Base-by-base conservation (phyloP, 2,113 vertebrate species). In the Oenanthe oenanthe region DNA sequence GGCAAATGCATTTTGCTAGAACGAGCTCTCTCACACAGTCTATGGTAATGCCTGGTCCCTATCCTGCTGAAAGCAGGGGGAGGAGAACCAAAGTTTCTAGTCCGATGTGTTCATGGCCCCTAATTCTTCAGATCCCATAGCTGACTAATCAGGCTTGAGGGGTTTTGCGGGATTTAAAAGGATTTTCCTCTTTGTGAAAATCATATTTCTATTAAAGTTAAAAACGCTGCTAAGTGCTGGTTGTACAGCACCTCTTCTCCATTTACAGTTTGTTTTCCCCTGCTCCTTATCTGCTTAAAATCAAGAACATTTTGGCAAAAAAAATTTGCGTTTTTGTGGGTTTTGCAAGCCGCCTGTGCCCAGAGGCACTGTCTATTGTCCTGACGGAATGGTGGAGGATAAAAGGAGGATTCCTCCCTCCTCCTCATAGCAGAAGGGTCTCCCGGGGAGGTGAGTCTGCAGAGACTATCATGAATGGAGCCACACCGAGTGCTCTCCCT, bases 181-280 rank as follows among this genome's bases (percentile, higher is more conserved):
- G 48, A 76, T 87, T 85, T 94, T 89, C 32, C 29, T 56, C 60
- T 89, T 63, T 50, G 28, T 78, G 71, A 56, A 83, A 91, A 85
- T 58, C 6, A 1, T 4, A 74, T 42, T 71, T 76, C 54, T 62
- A 40, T 21, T 68, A 1, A 72, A 75, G 66, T 60, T 45, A 53
- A 87, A 94, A 91, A 25, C 6, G 15, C 50, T 40, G 12, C 32
- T 73, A 26, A 29, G 24, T 29, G 38, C 14, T 38, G 22, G 25
- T 22, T 34, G n/a, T 72, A 29, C 48, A 71, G 65, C 43, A 67
- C 24, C 19, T 79, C 31, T 61, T 77, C 56, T 56, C 32, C 2
- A 0, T 63, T 75, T 75, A 47, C 15, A 42, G 20, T 19, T 56
- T 45, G 20, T 75, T 85, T 91, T 26, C 53, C 22, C 25, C 78